Evolutionary conservation across 2,113 vertebrate species (phyloP).

Genomic region (Hemicordylus capensis): DNA sequence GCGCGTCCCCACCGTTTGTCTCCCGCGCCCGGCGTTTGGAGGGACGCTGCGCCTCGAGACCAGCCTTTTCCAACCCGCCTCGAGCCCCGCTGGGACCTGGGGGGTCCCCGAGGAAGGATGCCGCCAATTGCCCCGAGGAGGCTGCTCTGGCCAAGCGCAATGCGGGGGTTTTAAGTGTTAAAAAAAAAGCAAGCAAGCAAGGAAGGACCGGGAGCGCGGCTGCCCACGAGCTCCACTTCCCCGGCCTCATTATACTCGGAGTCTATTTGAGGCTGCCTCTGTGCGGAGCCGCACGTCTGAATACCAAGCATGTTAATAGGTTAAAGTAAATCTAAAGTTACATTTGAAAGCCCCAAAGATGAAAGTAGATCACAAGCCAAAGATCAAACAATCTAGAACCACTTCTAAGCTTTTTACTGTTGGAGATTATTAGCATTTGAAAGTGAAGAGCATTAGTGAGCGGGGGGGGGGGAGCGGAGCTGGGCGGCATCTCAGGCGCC

Average conservation of each 20-base stretch:
- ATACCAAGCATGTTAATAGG: conserved; percentile 68
- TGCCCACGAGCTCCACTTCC: conserved; percentile 10
- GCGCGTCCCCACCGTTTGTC: not conserved
- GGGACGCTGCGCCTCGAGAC: too few species aligned
- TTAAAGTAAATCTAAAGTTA: conserved; percentile 76
- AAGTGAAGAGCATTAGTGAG: conserved; percentile 78
- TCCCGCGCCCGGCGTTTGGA: not conserved
- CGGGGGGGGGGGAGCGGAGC: conserved; percentile 29
- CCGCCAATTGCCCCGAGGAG: too few species aligned
- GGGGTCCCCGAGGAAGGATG: too few species aligned
- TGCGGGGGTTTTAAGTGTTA: too few species aligned
- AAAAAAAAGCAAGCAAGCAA: too few species aligned
- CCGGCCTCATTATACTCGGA: not conserved
- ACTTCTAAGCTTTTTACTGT: conserved; percentile 81
- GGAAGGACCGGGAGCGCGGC: too few species aligned
- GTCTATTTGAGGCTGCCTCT: conserved; percentile 24
- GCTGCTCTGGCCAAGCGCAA: too few species aligned
- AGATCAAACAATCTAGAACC: conserved; percentile 83
- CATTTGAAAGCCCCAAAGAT: conserved; percentile 77
- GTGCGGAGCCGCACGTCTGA: conserved; percentile 29
- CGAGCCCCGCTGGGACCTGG: too few species aligned
- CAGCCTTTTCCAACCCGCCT: too few species aligned
- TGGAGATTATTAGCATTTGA: conserved; percentile 83
- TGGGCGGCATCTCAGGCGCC: conserved; percentile 70
- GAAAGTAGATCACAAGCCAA: conserved; percentile 84